Evolutionary conservation across 1,140 invertebrate genomes (phyloP).

Genomic region (Drosophila nigromelanica): DNA sequence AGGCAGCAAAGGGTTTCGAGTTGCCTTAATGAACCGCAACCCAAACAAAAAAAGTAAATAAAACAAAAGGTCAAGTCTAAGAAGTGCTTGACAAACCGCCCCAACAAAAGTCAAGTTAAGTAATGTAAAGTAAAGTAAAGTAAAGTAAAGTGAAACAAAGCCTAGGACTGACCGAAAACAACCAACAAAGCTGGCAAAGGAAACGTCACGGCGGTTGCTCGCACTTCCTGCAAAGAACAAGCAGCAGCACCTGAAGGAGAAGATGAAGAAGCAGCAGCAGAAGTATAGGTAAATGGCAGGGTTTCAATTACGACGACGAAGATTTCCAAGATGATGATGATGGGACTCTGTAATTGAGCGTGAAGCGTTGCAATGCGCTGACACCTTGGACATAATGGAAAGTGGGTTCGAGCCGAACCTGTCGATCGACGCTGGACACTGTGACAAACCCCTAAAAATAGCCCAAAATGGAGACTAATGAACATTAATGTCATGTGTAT

Average conservation of each 20-base stretch:
- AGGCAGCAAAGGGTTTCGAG: constrained; percentile 64
- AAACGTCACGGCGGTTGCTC: constrained; percentile 78
- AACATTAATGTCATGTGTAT: constrained; percentile 69
- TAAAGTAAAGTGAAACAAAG: constrained; percentile 18
- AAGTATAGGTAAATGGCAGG: constrained; percentile 10
- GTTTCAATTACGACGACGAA: constrained; percentile 61
- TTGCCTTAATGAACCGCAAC: constrained; percentile 81
- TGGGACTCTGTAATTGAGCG: constrained; percentile 66
- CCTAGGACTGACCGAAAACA: constrained; percentile 29
- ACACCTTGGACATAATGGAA: constrained; percentile 54
- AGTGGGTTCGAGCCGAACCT: constrained; percentile 12
- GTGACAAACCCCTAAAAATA: constrained; percentile 54
- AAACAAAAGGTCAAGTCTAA: constrained; percentile 47
- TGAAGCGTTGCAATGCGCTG: constrained; percentile 62
- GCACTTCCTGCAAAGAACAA: constrained; percentile 65
- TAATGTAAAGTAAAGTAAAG: constrained; percentile 16
- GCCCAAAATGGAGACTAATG: constrained; percentile 50
- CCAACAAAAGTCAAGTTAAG: constrained; percentile 35
- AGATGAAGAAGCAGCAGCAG: constrained; percentile 26
- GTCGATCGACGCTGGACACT: constrained; percentile 14
- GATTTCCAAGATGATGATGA: constrained; percentile 35
- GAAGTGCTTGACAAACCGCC: too few relatives aligned
- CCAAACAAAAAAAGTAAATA: constrained; percentile 18
- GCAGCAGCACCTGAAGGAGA: constrained; percentile 17
- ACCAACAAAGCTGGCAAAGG: constrained; percentile 51